Conservation (phyloP, 2,888 invertebrate genomes). For the Leptarthrus brevirostris region DNA sequence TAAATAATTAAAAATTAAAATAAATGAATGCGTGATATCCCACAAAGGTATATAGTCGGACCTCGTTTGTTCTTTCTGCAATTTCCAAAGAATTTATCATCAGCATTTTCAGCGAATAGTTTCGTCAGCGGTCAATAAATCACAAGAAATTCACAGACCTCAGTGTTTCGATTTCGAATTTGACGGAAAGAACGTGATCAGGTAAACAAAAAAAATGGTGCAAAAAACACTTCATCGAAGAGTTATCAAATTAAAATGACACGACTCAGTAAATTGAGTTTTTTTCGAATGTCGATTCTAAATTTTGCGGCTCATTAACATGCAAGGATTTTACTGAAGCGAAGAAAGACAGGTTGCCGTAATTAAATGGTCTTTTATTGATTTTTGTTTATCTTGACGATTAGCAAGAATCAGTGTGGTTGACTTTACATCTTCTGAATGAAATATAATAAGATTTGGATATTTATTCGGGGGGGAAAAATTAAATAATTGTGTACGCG, state of each 20-base stretch:
- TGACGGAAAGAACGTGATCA: slow-evolving; percentile 11
- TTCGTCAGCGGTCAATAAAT: slow-evolving; percentile 44
- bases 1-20: slow-evolving; percentile 33
- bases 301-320: not conserved
- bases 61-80: slow-evolving; percentile 6
- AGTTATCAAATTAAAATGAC: slow-evolving; percentile 24
- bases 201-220: slow-evolving; percentile 1
- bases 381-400: slow-evolving; percentile 26
- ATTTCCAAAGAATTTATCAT: slow-evolving; percentile 43
- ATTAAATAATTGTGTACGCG: too few relatives aligned
- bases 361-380: slow-evolving; percentile 39
- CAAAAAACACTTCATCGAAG: not conserved
- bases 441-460: not conserved
- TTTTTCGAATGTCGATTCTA: not conserved
- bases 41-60: slow-evolving; percentile 20
- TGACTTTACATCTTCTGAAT: not conserved
- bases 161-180: slow-evolving; percentile 15
- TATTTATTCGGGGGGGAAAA: too few relatives aligned
- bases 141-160: slow-evolving; percentile 42
- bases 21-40: slow-evolving; percentile 18
- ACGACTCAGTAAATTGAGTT: slow-evolving; percentile 11
- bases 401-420: not conserved
- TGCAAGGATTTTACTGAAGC: not conserved
- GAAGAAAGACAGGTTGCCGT: slow-evolving; percentile 26
- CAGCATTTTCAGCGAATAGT: slow-evolving; percentile 18